phyloP scores from a whole-genome alignment of 2,888 invertebrate genomes.

The Criorhina ranunculi region DNA sequence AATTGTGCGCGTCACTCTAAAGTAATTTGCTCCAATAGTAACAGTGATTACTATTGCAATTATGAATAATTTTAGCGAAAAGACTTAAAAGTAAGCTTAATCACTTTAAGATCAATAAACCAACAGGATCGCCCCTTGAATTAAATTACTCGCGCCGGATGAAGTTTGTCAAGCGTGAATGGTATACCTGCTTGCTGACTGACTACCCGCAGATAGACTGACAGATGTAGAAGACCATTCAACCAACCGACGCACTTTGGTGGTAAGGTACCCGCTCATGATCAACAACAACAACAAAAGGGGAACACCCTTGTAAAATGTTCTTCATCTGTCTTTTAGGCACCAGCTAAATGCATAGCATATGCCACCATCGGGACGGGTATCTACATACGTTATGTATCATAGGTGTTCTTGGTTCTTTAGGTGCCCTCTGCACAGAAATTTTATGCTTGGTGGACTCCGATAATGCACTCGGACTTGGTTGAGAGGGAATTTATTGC shows the following conservation, averaged over 20 bases:
- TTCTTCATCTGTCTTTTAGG: conserved; percentile 68
- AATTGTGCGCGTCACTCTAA: conserved; percentile 20
- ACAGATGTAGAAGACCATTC: conserved; percentile 52
- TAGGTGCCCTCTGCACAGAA: conserved; percentile 30
- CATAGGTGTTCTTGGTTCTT: conserved; percentile 45
- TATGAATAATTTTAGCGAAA: conserved; percentile 7
- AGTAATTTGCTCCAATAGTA: neutral
- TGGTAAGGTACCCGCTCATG: conserved; percentile 57
- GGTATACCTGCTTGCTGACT: conserved; percentile 30
- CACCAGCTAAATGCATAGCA: conserved; percentile 37
- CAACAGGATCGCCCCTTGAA: conserved; percentile 12
- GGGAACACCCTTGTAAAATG: conserved; percentile 69
- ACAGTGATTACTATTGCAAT: conserved; percentile 46
- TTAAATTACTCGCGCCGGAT: conserved; percentile 48
- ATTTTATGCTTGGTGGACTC: conserved; percentile 58
- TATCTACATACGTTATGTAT: conserved; percentile 34
- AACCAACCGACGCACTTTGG: conserved; percentile 39
- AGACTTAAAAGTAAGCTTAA: conserved; percentile 9
- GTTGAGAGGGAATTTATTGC: conserved; percentile 53
- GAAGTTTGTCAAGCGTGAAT: conserved; percentile 70
- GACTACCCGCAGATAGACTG: conserved; percentile 42
- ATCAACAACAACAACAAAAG: conserved; percentile 24
- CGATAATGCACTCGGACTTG: conserved; percentile 63
- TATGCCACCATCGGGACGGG: conserved; percentile 54
- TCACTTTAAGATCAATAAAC: conserved; percentile 67